Evolutionary conservation across 35 echinoderm and acorn worm species (phyloP).

Genomic region (Apostichopus parvimensis): DNA sequence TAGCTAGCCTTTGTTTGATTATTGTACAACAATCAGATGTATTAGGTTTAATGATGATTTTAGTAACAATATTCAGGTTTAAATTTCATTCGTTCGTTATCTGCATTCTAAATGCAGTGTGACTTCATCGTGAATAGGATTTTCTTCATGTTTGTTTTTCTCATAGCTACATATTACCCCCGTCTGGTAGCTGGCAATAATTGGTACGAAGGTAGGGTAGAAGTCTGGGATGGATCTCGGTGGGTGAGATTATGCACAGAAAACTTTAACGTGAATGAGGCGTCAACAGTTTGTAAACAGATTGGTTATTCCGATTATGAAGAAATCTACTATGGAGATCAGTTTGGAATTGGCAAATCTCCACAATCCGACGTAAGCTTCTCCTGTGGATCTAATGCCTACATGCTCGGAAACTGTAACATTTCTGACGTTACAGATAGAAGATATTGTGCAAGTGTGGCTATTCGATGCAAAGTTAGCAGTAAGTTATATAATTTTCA

Average conservation of each 20-base stretch:
- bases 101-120: too few relatives aligned
- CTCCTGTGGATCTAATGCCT: neutral
- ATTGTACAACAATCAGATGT: too few relatives aligned
- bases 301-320: neutral
- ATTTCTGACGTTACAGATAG: neutral
- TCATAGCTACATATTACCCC: neutral
- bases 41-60: too few relatives aligned
- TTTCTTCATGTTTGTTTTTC: too few relatives aligned
- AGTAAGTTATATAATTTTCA: too few relatives aligned
- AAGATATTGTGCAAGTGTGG: neutral
- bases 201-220: slow-evolving; percentile 12
- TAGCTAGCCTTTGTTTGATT: too few relatives aligned
- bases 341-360: neutral
- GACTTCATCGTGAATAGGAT: too few relatives aligned
- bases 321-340: neutral
- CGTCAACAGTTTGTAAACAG: slow-evolving; percentile 3
- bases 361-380: neutral
- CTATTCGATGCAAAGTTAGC: neutral
- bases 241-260: neutral
- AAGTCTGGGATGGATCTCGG: neutral
- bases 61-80: too few relatives aligned
- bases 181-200: neutral
- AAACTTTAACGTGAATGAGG: neutral
- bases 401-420: neutral
- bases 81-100: too few relatives aligned